Conservation (phyloP, 35 echinoderm and acorn worm genomes). For the Amphiura filiformis region DNA sequence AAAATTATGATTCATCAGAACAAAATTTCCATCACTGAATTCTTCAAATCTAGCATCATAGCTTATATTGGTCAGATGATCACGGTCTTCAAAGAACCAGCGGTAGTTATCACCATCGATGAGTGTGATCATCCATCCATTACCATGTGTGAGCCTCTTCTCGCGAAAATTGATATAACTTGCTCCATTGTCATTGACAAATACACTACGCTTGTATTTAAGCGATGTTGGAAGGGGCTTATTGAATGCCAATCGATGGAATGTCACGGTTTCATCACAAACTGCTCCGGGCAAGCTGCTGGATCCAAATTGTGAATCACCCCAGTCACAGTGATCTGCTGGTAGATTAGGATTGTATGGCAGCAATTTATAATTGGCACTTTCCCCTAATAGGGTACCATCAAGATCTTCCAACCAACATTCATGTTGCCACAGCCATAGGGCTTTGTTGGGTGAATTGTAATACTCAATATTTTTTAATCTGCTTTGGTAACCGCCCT, state of each 20-base stretch:
- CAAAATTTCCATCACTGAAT: slow-evolving; percentile 72
- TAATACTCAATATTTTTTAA: slow-evolving; percentile 62
- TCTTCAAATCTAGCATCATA: slow-evolving; percentile 71
- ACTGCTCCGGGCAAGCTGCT: slow-evolving; percentile 47
- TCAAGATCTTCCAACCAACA: slow-evolving; percentile 80
- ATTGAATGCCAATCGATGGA: slow-evolving; percentile 88
- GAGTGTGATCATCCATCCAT: slow-evolving; percentile 91
- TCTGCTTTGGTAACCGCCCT: slow-evolving; percentile 71
- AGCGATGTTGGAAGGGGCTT: slow-evolving; percentile 58
- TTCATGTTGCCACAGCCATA: slow-evolving; percentile 83
- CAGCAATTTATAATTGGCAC: slow-evolving; percentile 43
- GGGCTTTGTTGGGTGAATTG: slow-evolving; percentile 85
- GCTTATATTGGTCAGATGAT: slow-evolving; percentile 92
- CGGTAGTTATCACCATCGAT: slow-evolving; percentile 65
- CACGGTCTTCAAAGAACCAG: slow-evolving; percentile 69
- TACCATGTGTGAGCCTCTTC: slow-evolving; percentile 74
- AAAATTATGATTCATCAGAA: slow-evolving; percentile 84
- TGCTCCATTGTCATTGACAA: slow-evolving; percentile 68
- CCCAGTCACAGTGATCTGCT: slow-evolving; percentile 47
- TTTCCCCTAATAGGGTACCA: slow-evolving; percentile 60
- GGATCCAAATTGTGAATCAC: neutral
- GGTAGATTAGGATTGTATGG: slow-evolving; percentile 60
- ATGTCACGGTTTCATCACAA: slow-evolving; percentile 68
- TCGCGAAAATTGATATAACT: slow-evolving; percentile 50
- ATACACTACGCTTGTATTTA: slow-evolving; percentile 57